Evolutionary conservation across 2,797 vertebrate genomes (phyloP), one percentile per base, ranked within the genome.

Genomic region (Tragopan temminckii): DNA sequence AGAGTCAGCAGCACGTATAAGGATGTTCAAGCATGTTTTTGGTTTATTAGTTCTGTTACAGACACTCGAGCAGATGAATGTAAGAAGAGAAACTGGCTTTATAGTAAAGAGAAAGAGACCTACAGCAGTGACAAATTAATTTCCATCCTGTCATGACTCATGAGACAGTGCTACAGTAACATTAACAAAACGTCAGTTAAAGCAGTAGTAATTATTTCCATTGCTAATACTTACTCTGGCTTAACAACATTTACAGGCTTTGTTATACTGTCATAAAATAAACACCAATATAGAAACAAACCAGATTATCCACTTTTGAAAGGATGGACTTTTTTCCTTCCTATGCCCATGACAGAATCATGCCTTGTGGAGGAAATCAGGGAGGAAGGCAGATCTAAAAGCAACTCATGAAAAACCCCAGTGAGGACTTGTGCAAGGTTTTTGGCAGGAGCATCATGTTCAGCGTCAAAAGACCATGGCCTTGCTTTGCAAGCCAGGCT

Each of bases 41-140:
- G n/a, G 68, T 93, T 93, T 96, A 82, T 88, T 90, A 77, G 36
- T 85, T 95, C 45, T 88, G 13, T n/a, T 94, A 42, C 45, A 85
- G 83, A 66, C 64, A 71, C 33, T 77, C 7, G 0, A 91, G 31
- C 35, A 82, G 75, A 92, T 90, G 81, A 91, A 81, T 83, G 24
- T 88, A 72, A 87, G 64, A 71, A 45, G 59, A 84, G 78, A 91
- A 94, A 88, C 40, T 81, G 87, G 61, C 68, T 85, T 90, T 91
- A 87, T 85, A 93, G 71, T 94, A 94, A 84, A 90, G 92, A 78
- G 63, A 93, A 84, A 77, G 78, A 86, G 95, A 96, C 90, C 95
- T 94, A 96, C 93, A 94, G 71, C 95, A 94, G 75, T 91, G 94
- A 87, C 86, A 96, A 95, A 93, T 90, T 90, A 94, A 96, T 95